These are phyloP conservation scores for Drosophila varians DNA, from an alignment of 1,140 invertebrate genomes.

Conservation along the genomic window DNA sequence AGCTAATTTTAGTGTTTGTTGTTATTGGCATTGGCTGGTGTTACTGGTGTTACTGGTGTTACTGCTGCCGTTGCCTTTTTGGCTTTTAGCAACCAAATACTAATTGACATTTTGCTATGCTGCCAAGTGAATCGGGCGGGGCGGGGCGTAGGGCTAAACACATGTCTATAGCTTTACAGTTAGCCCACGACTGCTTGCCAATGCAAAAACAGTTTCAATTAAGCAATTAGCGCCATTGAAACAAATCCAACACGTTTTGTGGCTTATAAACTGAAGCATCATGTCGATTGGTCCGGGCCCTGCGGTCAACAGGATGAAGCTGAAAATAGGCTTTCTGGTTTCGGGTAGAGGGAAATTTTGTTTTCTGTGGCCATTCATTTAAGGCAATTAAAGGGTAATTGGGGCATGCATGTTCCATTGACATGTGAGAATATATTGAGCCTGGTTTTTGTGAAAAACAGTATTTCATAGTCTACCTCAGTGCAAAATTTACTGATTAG, in stretches of 20 bases:
- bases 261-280: conserved; percentile 78
- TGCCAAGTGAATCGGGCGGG: conserved; percentile 14
- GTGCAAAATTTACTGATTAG: conserved; percentile 25
- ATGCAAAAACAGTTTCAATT: conserved; percentile 81
- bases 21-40: conserved; percentile 30
- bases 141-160: background rate
- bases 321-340: background rate
- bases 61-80: conserved; percentile 51
- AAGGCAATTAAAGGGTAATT: conserved; percentile 44
- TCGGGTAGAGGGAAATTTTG: conserved; percentile 2
- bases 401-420: conserved; percentile 35
- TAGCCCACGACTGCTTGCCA: conserved; percentile 53
- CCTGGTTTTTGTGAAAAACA: no score
- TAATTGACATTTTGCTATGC: conserved; percentile 79
- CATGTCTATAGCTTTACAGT: conserved; percentile 59
- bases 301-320: conserved; percentile 28
- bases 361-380: conserved; percentile 51
- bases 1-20: conserved; percentile 54
- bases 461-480: conserved; percentile 10
- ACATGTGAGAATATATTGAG: conserved; percentile 2
- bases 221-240: conserved; percentile 81
- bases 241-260: conserved; percentile 81
- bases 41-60: conserved; percentile 6
- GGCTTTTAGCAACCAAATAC: conserved; percentile 77
- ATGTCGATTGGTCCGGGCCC: conserved; percentile 67